Base-by-base conservation (phyloP, 2,113 vertebrate species). In the Lathamus discolor region DNA sequence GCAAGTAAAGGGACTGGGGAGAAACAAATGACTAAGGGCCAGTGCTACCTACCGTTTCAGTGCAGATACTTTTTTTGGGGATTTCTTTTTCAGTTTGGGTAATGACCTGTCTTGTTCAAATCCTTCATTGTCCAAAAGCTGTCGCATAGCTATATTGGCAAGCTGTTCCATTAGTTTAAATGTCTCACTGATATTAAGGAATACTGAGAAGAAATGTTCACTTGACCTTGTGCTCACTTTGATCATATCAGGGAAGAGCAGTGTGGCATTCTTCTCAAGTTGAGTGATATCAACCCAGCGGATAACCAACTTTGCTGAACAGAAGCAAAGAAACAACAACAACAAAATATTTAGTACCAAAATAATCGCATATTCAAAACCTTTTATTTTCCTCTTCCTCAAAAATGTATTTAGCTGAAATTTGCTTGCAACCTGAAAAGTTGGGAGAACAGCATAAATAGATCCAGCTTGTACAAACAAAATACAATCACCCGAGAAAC, bases 231-330 rank as follows among this genome's bases (percentile, higher is more conserved):
- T 99, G 98, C 98, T 99, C 96, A 99, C 99, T 96, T 99, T 99
- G 97, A 99, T 99, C 83, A 97, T 98, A 13, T 99, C 99, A 1
- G 99, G 99, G 52, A 99, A 98, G 9, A 99, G 98, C 72, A 99
- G 97, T 0, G 99, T 99, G 92, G 99, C 98, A 6, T 98, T 99
- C 97, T 99, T 99, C 98, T 99, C 99, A 14, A 99, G 98, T 88
- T 99, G 99, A 48, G 99, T 99, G 95, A 99, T 98, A 90, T 99
- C 99, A 5, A 99, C 99, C 99, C 99, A 99, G 54, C 99, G 99
- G 96, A 99, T 98, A 76, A 99, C 99, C 96, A 99, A 97, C 97
- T 99, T 99, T 67, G 98, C 99, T 99, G 90, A 73, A 74, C 33
- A 93, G 31, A 79, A 75, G 52, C 68, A 90, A 90, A 87, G 25